Conservation (phyloP, 2,888 invertebrate species). For the Dicranocentrus wangi region DNA sequence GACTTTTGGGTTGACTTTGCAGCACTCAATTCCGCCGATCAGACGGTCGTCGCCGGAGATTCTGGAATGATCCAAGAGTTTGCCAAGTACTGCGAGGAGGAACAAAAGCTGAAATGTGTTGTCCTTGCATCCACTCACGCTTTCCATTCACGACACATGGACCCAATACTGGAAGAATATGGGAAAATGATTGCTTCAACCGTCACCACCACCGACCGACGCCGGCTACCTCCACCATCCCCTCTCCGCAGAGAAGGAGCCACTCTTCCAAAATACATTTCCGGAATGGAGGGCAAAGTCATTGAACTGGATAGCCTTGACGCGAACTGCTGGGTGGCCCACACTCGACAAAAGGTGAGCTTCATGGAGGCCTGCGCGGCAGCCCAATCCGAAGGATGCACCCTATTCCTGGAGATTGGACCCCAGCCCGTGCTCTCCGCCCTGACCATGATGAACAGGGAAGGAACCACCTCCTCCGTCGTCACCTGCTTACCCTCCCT, state of each 20-base stretch:
- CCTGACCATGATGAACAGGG: slow-evolving; percentile 37
- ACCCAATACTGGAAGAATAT: slow-evolving; percentile 47
- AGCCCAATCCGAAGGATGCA: not conserved
- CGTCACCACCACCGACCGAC: no score
- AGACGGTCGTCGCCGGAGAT: slow-evolving; percentile 59
- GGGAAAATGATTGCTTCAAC: no score
- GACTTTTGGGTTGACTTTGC: slow-evolving; percentile 52
- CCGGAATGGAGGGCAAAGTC: no score
- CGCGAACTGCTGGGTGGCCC: slow-evolving; percentile 50
- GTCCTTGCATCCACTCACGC: slow-evolving; percentile 55
- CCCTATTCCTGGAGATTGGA: slow-evolving; percentile 52
- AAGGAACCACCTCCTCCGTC: no score
- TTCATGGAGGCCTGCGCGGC: slow-evolving; percentile 31
- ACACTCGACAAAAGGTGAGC: slow-evolving; percentile 36
- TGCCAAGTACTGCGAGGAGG: not conserved
- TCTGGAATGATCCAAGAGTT: slow-evolving; percentile 8
- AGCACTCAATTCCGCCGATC: slow-evolving; percentile 56
- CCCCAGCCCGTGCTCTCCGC: slow-evolving; percentile 44
- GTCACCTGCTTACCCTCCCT: not conserved
- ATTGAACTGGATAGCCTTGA: no score
- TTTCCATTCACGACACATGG: slow-evolving; percentile 62
- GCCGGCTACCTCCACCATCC: no score
- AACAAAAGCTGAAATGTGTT: slow-evolving; percentile 33
- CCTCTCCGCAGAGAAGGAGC: no score
- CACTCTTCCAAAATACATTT: no score